phyloP scores from a whole-genome alignment of 2,888 invertebrate genomes.

The Leptopilina myrica region DNA sequence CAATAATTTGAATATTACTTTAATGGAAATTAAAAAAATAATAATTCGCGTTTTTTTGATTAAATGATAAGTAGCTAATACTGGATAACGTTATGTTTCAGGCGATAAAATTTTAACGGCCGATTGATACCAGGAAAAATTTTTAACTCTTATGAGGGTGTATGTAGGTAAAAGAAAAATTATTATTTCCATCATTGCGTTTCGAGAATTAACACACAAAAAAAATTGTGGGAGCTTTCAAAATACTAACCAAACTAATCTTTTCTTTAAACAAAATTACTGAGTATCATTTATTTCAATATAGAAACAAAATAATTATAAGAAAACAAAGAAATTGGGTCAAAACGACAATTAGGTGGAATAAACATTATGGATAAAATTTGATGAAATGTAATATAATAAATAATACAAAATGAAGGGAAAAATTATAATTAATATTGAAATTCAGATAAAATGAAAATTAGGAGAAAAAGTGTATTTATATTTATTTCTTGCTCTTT shows the following conservation, averaged over 20 bases:
- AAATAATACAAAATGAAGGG: too few species aligned
- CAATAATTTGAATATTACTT: neutral
- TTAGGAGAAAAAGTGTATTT: too few species aligned
- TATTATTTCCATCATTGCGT: conserved; percentile 52
- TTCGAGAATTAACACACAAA: conserved; percentile 34
- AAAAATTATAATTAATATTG: too few species aligned
- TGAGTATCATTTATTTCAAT: neutral
- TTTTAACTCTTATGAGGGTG: conserved; percentile 70
- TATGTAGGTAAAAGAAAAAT: conserved; percentile 70
- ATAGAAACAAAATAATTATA: neutral
- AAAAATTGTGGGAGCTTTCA: conserved; percentile 41
- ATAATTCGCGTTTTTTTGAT: conserved; percentile 29
- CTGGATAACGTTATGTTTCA: conserved; percentile 72
- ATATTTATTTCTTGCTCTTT: too few species aligned
- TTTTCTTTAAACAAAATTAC: neutral
- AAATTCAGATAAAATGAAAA: too few species aligned
- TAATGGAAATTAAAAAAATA: neutral
- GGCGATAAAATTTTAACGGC: conserved; percentile 72
- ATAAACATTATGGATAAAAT: too few species aligned
- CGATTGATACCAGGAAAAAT: conserved; percentile 71
- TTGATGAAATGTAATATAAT: too few species aligned
- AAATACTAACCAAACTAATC: conserved; percentile 50
- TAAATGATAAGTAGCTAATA: conserved; percentile 39
- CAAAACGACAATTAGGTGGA: neutral
- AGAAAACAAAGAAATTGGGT: neutral